These are phyloP conservation scores for Raja brachyura DNA, from an alignment of 2,113 vertebrate genomes.

Conservation along the genomic window DNA sequence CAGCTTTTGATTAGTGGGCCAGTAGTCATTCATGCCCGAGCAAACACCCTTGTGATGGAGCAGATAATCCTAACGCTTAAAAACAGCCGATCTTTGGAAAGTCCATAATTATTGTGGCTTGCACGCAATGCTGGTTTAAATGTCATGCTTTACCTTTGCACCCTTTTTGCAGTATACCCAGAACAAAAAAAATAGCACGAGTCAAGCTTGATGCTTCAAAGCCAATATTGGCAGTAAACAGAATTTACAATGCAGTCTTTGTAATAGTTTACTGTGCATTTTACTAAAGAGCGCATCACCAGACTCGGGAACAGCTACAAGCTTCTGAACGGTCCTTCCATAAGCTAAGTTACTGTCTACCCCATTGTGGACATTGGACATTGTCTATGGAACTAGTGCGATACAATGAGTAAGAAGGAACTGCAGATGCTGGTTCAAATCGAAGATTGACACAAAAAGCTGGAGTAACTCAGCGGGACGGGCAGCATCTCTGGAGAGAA, in stretches of 20 bases:
- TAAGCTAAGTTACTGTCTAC: no score
- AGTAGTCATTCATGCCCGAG: neutral
- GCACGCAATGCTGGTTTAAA: neutral
- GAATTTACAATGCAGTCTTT: neutral
- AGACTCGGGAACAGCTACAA: no score
- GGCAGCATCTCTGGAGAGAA: no score
- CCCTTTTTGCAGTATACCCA: neutral
- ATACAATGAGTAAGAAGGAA: no score
- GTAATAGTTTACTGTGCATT: neutral
- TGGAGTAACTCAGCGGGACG: no score
- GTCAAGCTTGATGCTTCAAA: neutral
- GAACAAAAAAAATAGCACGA: neutral
- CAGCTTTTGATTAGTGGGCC: neutral
- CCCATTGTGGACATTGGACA: no score
- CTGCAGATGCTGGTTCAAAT: no score
- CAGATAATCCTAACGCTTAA: no score
- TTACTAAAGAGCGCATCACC: no score
- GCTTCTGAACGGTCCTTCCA: no score
- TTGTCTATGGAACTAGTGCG: no score
- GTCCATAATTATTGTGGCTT: neutral
- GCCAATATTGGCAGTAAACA: neutral
- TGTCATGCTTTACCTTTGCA: neutral
- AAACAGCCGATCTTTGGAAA: neutral
- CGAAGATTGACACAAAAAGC: no score
- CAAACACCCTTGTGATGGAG: neutral